Base-by-base conservation (phyloP, 1,140 invertebrate species). In the Geopemphigus sp. region DNA sequence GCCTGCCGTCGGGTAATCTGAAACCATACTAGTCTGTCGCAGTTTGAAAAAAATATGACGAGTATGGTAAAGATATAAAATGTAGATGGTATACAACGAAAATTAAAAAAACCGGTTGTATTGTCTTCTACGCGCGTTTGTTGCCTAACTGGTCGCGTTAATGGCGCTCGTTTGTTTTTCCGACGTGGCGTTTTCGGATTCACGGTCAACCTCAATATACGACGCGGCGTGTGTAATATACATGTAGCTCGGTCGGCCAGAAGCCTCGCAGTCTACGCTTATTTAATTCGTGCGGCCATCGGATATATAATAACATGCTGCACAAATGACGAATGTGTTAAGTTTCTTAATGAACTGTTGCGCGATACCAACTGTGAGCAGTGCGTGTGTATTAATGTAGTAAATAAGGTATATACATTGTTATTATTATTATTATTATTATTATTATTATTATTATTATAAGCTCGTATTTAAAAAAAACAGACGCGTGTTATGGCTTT, bases 81-180 rank as follows among this genome's bases (percentile, higher is more conserved):
- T 63, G 22, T 78, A 26, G 45, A 32, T 5, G 14, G 39, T 11
- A 29, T 26, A 1, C 29, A 32, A 10, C 24, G 11, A 17, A 47
- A 50, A 53, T n/a, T 39, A 50, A 57, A 32, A 57, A 78, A 78
- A 63, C 74, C 32, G 57, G 74, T 59, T 15, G 19, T 57, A 74
- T 74, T 78, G 29, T 78, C 57, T 59, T 17, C 53, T 50, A 10
- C 17, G 15, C 24, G 12, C n/a, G 24, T 61, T 29, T 47, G 57
- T 61, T 78, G 56, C 32, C 32, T 45, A 63, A 63, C 74, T 45
- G 22, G 57, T 63, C 10, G 45, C 39, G 15, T 10, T 59, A 59
- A 57, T 76, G 32, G 56, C 32, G 29, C 8, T 39, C 54, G 24
- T 76, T 56, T 76, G n/a, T 45, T 76, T 39, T 24, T 76, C n/a